These are phyloP conservation scores for Scelioninae gen. 1 DNA, from an alignment of 2,888 invertebrate species.

Conservation along the genomic window DNA sequence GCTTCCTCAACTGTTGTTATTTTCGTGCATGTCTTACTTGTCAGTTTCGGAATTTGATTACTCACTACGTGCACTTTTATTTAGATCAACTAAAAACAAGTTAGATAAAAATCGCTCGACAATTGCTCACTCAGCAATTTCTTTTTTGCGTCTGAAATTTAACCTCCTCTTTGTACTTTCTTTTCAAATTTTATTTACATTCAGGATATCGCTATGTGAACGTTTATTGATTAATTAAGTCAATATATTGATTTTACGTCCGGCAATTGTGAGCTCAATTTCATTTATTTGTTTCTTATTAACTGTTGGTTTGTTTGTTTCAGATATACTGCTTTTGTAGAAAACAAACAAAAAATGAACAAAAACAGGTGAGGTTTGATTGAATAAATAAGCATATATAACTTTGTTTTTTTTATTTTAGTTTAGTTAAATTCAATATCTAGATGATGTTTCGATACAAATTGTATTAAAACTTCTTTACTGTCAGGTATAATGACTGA, in stretches of 20 bases:
- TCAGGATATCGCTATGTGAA: slow-evolving; percentile 3
- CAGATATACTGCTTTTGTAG: not conserved
- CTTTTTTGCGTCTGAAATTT: not conserved
- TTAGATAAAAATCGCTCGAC: not conserved
- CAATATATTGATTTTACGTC: slow-evolving; percentile 28
- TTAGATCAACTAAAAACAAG: not conserved
- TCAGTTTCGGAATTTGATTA: slow-evolving; percentile 40
- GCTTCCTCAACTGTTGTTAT: slow-evolving; percentile 45
- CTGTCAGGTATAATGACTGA: too few species aligned
- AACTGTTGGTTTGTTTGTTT: slow-evolving; percentile 20
- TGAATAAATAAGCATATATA: not conserved
- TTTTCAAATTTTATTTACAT: not conserved
- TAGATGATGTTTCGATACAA: too few species aligned
- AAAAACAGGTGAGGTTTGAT: slow-evolving; percentile 32
- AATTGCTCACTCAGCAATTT: not conserved
- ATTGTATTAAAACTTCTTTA: too few species aligned
- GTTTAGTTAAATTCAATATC: not conserved
- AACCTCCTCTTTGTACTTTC: not conserved
- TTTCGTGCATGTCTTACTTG: slow-evolving; percentile 22
- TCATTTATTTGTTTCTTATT: slow-evolving; percentile 8
- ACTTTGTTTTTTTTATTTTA: slow-evolving; percentile 6
- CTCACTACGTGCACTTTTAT: slow-evolving; percentile 20
- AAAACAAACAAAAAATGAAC: slow-evolving; percentile 24
- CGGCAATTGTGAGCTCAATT: not conserved
- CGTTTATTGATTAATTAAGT: slow-evolving; percentile 33